These are phyloP conservation scores for Axea sp. DNA, from an alignment of 2,888 invertebrate species.

Conservation along the genomic window DNA sequence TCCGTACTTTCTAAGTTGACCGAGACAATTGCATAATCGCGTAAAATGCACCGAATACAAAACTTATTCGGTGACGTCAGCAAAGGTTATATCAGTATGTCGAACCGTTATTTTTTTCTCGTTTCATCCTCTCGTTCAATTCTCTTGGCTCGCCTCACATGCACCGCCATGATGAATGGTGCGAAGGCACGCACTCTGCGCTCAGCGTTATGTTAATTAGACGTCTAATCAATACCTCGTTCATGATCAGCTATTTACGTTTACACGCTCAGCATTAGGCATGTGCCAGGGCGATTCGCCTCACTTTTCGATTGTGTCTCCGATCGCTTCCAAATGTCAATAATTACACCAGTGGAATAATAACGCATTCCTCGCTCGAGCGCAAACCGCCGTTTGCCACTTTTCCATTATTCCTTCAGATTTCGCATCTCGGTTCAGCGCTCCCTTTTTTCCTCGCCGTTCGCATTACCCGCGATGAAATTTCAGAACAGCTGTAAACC, in stretches of 20 bases:
- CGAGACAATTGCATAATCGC: constrained; percentile 15
- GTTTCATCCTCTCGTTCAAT: constrained; percentile 52
- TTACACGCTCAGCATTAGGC: constrained; percentile 45
- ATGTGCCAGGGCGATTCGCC: constrained; percentile 42
- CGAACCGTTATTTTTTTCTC: constrained; percentile 55
- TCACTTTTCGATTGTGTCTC: constrained; percentile 28
- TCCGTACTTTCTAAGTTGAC: background rate
- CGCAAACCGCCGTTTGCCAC: constrained; percentile 9
- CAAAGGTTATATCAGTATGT: constrained; percentile 49
- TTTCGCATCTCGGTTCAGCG: no score
- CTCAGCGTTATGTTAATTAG: constrained; percentile 71
- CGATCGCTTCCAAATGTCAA: constrained; percentile 36
- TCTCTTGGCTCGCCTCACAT: constrained; percentile 57
- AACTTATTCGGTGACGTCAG: constrained; percentile 39
- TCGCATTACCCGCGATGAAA: background rate
- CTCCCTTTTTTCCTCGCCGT: background rate
- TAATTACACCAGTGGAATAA: no score
- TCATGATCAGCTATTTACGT: constrained; percentile 61
- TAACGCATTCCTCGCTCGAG: background rate
- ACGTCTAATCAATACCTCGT: constrained; percentile 70
- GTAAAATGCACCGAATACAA: constrained; percentile 22
- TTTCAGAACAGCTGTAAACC: constrained; percentile 16
- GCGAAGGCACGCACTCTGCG: constrained; percentile 66
- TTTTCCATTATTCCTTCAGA: constrained; percentile 7
- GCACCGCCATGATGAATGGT: constrained; percentile 68